These are phyloP conservation scores for Scaptomyza montana DNA, from an alignment of 1,140 invertebrate species.

Conservation along the genomic window DNA sequence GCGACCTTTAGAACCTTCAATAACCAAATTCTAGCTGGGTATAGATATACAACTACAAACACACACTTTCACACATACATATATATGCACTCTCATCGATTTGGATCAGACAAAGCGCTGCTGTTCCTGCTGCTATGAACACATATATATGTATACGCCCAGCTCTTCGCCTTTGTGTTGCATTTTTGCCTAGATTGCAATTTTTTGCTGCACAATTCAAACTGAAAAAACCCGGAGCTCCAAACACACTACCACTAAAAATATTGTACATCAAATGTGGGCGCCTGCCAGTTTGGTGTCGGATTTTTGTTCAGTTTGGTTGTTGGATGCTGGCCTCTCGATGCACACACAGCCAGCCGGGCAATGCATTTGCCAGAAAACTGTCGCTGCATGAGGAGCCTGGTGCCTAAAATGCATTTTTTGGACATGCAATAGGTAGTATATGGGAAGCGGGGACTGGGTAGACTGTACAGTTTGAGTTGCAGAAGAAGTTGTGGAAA, in stretches of 20 bases:
- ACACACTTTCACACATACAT: slow-evolving; percentile 18
- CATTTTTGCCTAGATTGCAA: slow-evolving; percentile 82
- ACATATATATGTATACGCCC: slow-evolving; percentile 48
- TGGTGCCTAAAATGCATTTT: slow-evolving; percentile 78
- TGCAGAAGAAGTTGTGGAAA: slow-evolving; percentile 69
- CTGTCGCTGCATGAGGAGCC: slow-evolving; percentile 37
- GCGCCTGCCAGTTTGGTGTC: slow-evolving; percentile 26
- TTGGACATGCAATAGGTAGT: slow-evolving; percentile 53
- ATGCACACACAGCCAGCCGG: background rate
- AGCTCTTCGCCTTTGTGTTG: slow-evolving; percentile 80
- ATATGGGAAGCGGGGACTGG: background rate
- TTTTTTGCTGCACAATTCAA: slow-evolving; percentile 77
- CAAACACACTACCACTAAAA: slow-evolving; percentile 55
- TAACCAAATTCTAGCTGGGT: background rate
- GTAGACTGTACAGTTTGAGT: slow-evolving; percentile 28
- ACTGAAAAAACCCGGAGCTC: slow-evolving; percentile 60
- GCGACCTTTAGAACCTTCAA: background rate
- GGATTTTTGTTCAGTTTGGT: slow-evolving; percentile 1
- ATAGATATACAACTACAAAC: slow-evolving; percentile 17
- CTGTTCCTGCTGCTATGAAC: slow-evolving; percentile 38
- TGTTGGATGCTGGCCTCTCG: background rate
- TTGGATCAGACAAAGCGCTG: slow-evolving; percentile 30
- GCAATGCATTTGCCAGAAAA: slow-evolving; percentile 21
- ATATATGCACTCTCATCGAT: slow-evolving; percentile 27
- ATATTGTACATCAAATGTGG: slow-evolving; percentile 76